Conservation (phyloP, 2,113 vertebrate genomes). For the Vulpes vulpes region DNA sequence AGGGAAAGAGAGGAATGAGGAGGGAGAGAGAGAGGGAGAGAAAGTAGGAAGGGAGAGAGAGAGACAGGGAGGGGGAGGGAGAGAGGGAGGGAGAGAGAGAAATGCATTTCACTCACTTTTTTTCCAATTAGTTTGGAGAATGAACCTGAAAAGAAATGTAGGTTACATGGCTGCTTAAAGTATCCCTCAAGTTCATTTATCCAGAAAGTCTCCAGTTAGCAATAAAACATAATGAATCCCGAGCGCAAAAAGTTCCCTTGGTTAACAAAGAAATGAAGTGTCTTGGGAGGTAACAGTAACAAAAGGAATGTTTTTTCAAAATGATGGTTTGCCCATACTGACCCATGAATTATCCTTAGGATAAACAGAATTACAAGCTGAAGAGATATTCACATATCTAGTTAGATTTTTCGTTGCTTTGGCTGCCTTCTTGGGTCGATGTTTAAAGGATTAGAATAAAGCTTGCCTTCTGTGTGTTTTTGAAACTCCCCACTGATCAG, state of each 20-base stretch:
- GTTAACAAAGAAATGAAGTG: neutral
- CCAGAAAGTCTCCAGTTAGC: neutral
- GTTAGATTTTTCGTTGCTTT: slow-evolving; percentile 8
- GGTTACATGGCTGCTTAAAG: neutral
- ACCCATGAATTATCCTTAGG: slow-evolving; percentile 37
- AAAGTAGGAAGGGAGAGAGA: too few relatives aligned
- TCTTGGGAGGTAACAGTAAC: neutral
- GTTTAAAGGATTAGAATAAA: slow-evolving; percentile 62
- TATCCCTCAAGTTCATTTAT: slow-evolving; percentile 19
- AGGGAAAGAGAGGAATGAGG: neutral
- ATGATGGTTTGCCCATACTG: slow-evolving; percentile 39
- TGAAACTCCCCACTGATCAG: slow-evolving; percentile 72
- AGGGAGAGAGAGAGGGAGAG: neutral
- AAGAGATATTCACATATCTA: neutral
- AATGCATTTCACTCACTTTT: neutral
- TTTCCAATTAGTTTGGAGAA: slow-evolving; percentile 5
- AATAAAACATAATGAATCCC: neutral
- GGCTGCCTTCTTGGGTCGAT: neutral
- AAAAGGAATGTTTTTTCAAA: slow-evolving; percentile 16
- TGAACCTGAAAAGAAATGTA: slow-evolving; percentile 15
- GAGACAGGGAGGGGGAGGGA: neutral
- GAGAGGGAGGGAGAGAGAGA: neutral
- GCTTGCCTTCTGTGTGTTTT: slow-evolving; percentile 64
- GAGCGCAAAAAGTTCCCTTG: neutral
- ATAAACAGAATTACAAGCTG: slow-evolving; percentile 47